Conservation (phyloP, 1,140 invertebrate species). For the Diorhabda sublineata region DNA sequence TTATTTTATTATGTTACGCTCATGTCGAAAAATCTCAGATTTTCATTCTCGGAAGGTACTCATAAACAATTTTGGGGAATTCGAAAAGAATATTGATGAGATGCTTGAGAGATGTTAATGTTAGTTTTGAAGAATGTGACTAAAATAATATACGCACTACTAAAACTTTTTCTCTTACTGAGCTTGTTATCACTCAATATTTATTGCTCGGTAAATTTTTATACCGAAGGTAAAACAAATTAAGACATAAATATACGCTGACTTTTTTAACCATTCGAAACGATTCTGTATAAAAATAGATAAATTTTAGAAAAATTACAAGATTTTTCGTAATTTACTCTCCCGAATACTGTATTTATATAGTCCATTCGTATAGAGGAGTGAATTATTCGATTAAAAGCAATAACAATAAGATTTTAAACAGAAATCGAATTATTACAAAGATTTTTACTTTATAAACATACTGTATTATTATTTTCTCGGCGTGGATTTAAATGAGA, state of each 20-base stretch:
- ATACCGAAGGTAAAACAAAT: background rate
- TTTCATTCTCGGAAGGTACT: constrained; percentile 18
- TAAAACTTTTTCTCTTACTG: constrained; percentile 6
- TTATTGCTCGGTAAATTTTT: constrained; percentile 14
- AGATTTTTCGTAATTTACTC: no score
- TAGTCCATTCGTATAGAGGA: no score
- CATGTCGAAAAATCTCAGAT: constrained; percentile 13
- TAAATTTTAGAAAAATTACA: no score
- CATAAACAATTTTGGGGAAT: constrained; percentile 23
- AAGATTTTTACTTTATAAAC: no score
- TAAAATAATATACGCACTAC: constrained; percentile 21
- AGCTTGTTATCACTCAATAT: constrained; percentile 16
- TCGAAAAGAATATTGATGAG: constrained; percentile 22
- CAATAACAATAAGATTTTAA: no score
- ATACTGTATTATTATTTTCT: no score
- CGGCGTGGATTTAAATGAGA: no score
- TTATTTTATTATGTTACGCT: background rate
- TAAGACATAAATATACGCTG: background rate
- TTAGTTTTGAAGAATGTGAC: constrained; percentile 21
- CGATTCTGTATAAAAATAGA: no score
- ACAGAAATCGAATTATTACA: no score
- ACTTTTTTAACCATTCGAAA: background rate
- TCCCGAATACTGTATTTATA: no score
- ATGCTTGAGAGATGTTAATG: constrained; percentile 17
- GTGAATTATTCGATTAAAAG: no score